phyloP scores from a whole-genome alignment of 2,888 invertebrate species.

The Brachylomia viminalis region DNA sequence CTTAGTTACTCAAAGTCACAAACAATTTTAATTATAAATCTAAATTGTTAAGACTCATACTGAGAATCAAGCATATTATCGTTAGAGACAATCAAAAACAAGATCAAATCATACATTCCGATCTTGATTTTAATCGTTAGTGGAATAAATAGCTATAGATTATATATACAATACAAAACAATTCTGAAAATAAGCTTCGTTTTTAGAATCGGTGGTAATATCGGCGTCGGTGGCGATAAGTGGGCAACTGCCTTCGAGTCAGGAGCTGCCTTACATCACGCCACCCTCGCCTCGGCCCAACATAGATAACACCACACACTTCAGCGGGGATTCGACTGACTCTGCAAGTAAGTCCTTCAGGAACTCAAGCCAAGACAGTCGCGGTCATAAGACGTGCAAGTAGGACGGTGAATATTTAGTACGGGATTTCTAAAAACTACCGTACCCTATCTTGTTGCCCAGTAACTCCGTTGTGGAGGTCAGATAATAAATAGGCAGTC shows the following conservation, averaged over 20 bases:
- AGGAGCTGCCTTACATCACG: constrained; percentile 97
- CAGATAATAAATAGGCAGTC: not conserved
- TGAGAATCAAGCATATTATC: constrained; percentile 20
- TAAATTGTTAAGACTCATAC: constrained; percentile 12
- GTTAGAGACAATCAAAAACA: constrained; percentile 35
- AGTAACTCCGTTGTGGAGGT: not conserved
- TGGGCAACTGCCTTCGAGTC: constrained; percentile 96
- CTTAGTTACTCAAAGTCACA: not conserved
- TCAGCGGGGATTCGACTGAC: constrained; percentile 97
- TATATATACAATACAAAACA: not conserved
- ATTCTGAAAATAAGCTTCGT: constrained; percentile 9
- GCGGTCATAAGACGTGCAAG: not conserved
- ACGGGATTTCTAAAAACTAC: not conserved
- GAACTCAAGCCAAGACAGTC: not conserved
- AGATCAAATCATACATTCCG: constrained; percentile 38
- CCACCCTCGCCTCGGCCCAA: constrained; percentile 91
- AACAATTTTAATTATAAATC: not conserved
- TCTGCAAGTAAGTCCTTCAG: constrained; percentile 92
- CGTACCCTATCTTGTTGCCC: not conserved
- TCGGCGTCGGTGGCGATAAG: constrained; percentile 97
- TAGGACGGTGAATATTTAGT: not conserved
- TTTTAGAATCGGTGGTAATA: constrained; percentile 91
- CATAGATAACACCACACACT: constrained; percentile 90
- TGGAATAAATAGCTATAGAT: constrained; percentile 35
- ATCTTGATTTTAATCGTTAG: constrained; percentile 47